A percentile compares a stretch with the other conserved stretches of the same genome.
Conservation (phyloP, 1,140 invertebrate genomes). For the Metaphire vulgaris region DNA sequence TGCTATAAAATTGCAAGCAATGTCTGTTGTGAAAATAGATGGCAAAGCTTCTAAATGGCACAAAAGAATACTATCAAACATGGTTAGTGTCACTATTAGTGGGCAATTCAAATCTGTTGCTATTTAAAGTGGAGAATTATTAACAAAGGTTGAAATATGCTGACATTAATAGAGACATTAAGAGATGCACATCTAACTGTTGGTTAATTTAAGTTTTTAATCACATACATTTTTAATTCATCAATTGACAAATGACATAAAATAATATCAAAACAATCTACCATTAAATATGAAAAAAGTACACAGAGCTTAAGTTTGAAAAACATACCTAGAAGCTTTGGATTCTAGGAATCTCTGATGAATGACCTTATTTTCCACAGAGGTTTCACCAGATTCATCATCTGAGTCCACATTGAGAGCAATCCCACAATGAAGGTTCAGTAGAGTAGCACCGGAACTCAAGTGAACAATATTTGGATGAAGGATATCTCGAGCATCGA, state of each 20-base stretch:
- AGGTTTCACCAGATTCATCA: slow-evolving; percentile 23
- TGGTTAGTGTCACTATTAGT: not conserved
- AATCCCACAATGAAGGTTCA: slow-evolving; percentile 35
- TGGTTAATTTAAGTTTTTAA: no score
- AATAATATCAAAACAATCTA: not conserved
- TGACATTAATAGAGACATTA: not conserved
- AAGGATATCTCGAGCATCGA: slow-evolving; percentile 34
- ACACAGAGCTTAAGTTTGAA: not conserved
- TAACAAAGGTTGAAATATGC: not conserved
- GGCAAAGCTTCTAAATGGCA: not conserved
- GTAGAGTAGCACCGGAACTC: slow-evolving; percentile 28
- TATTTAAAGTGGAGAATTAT: no score
- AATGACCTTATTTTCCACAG: not conserved
- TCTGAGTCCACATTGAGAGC: slow-evolving; percentile 17
- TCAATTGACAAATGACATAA: not conserved
- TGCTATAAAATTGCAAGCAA: not conserved
- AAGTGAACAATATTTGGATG: slow-evolving; percentile 32
- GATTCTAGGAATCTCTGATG: not conserved
- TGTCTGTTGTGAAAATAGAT: not conserved
- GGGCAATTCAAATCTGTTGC: no score
- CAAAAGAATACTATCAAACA: not conserved
- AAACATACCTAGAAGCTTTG: slow-evolving; percentile 6
- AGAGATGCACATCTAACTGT: slow-evolving; percentile 18
- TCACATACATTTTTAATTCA: no score
- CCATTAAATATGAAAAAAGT: not conserved